Base-by-base conservation (phyloP, 2,113 vertebrate species). In the Physeter macrocephalus region DNA sequence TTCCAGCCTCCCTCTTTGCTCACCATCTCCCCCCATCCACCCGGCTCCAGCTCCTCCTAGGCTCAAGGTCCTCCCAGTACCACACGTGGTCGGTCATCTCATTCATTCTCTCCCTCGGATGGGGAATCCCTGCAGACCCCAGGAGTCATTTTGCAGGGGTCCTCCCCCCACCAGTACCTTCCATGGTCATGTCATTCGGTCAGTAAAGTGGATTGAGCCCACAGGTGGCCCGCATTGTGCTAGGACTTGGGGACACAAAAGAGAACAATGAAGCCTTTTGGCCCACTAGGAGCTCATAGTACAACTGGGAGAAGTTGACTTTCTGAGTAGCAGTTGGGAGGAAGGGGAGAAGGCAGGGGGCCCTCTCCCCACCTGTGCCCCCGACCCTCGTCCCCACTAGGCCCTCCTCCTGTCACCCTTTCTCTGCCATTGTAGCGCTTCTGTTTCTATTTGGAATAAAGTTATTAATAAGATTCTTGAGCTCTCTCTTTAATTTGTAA, bases 1-100 rank as follows among this genome's bases (percentile, higher is more conserved):
- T 17, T 83, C 34, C 25, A 62, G 29, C 29, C 15, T 13, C 18
- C 41, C 18, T 34, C 10, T n/a, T 31, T 36, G 25, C 25, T 21
- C 54, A 1, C 36, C 18, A 36, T 23, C 21, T 25, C 21, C 34
- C 43, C 27, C n/a, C 52, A 52, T 17, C 52, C 52, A 52, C n/a
- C 46, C 5, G 3, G 39, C 46, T 59, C 36, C 77, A 31, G 52
- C 62, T n/a, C 31, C 34, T 67, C 75, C 61, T 43, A 11, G 54
- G 17, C 34, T 74, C 36, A 6, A 12, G 39, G 1, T 41, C 27
- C 29, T 74, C 69, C 27, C 7, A 31, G 20, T 9, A 12, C 84
- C 46, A n/a, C 2, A 0, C 2, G 0, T 61, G 29, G 2, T 34
- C 14, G 17, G 29, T 43, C 69, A 10, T 34, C 20, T 74, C 39